These are phyloP conservation scores for Leucosticte australis DNA, from an alignment of 2,113 vertebrate genomes.

Conservation along the genomic window DNA sequence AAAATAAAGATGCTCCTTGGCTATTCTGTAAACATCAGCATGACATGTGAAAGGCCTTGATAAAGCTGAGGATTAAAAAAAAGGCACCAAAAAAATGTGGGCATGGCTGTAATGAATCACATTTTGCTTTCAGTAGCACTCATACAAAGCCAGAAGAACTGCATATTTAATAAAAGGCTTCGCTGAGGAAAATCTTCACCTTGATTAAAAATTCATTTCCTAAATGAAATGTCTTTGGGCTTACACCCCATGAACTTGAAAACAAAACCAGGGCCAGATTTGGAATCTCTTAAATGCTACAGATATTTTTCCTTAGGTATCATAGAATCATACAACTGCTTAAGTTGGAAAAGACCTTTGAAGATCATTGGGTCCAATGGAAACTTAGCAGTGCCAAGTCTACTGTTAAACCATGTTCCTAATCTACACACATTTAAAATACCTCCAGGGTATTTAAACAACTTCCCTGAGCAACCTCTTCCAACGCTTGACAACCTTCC, in stretches of 20 bases:
- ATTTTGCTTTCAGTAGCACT: not conserved
- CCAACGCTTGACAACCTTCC: not conserved
- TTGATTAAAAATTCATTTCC: not conserved
- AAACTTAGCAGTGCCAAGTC: not conserved
- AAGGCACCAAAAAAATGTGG: not conserved
- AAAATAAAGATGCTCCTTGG: constrained; percentile 17
- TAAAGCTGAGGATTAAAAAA: constrained; percentile 36
- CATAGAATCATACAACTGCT: not conserved
- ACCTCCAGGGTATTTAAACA: not conserved
- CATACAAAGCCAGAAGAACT: not conserved
- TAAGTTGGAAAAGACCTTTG: not conserved
- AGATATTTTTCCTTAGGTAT: not conserved
- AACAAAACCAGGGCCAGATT: not conserved
- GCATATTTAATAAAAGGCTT: not conserved
- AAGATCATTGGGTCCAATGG: not conserved
- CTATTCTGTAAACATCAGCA: not conserved
- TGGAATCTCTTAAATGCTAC: not conserved
- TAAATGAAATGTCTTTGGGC: not conserved
- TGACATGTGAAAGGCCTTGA: not conserved
- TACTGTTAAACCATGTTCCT: not conserved
- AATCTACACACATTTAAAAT: not conserved
- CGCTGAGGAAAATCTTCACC: not conserved
- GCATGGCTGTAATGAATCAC: not conserved
- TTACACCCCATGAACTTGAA: not conserved
- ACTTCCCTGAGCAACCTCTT: not conserved